These are phyloP conservation scores for Echeneis naucrates DNA, from an alignment of 2,797 vertebrate genomes.

Conservation along the genomic window DNA sequence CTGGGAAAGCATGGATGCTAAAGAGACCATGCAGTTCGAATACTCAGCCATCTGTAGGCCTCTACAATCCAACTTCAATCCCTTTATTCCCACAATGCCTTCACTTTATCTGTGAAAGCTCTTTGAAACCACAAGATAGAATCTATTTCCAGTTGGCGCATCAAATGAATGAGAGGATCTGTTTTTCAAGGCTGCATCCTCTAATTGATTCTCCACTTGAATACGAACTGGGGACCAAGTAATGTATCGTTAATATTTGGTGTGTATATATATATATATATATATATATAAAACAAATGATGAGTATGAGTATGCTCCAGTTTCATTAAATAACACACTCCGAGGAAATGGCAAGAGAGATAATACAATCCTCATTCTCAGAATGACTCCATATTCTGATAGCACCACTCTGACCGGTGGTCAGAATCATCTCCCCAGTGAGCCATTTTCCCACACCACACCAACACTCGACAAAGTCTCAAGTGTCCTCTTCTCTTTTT, in stretches of 20 bases:
- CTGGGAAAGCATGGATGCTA: constrained; percentile 13
- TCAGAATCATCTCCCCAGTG: constrained; percentile 12
- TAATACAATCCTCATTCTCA: constrained; percentile 15
- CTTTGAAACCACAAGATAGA: constrained; percentile 61
- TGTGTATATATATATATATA: constrained; percentile 10
- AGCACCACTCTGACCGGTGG: not conserved
- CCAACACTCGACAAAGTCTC: constrained; percentile 4
- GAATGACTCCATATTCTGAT: constrained; percentile 6
- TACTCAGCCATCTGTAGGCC: constrained; percentile 46
- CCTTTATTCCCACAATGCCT: constrained; percentile 53
- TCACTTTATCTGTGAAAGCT: constrained; percentile 56
- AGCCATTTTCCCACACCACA: constrained; percentile 5
- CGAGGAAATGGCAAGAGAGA: not conserved
- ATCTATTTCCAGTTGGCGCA: constrained; percentile 65
- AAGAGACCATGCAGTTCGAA: constrained; percentile 35
- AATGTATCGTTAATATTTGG: constrained; percentile 38
- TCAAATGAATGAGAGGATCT: constrained; percentile 46
- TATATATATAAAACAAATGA: constrained; percentile 19
- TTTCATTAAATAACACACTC: constrained; percentile 4
- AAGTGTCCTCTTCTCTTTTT: constrained; percentile 16
- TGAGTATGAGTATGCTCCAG: too few relatives aligned
- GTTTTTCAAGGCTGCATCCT: constrained; percentile 47
- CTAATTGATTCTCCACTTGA: constrained; percentile 65
- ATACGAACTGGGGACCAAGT: constrained; percentile 29
- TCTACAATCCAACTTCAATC: constrained; percentile 46